Conservation (phyloP, 2,113 vertebrate genomes). For the Leucoraja erinaceus region DNA sequence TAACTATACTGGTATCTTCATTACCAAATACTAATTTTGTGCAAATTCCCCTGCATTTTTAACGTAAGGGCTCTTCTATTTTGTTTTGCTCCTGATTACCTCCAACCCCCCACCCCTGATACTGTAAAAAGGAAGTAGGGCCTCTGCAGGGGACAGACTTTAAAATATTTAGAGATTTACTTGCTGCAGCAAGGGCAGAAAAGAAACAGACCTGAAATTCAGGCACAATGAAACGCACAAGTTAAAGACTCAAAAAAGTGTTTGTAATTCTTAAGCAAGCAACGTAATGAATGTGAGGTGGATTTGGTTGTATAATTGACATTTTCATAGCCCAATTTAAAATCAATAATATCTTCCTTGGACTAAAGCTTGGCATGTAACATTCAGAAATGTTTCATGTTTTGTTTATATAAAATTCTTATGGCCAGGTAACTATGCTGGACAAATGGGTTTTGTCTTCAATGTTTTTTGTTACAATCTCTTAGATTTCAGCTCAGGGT, state of each 20-base stretch:
- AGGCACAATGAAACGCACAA: background rate
- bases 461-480: background rate
- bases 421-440: background rate
- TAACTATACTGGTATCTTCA: background rate
- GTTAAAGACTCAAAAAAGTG: background rate
- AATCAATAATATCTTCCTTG: background rate
- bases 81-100: background rate
- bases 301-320: background rate
- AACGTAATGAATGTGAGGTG: background rate
- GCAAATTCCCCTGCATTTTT: background rate
- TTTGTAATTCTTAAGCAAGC: background rate
- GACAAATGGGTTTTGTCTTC: background rate
- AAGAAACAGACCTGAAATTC: background rate
- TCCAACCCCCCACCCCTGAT: background rate
- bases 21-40: background rate
- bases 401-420: background rate
- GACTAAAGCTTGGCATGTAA: background rate
- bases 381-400: background rate
- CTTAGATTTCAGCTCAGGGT: background rate
- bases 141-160: background rate
- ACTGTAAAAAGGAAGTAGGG: constrained; percentile 14
- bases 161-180: background rate
- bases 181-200: background rate
- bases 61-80: background rate
- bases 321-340: background rate